Percentiles rank a stretch among this genome's conserved stretches.
phyloP scores from a whole-genome alignment of 2,888 invertebrate species.

The Acrobasis suavella region DNA sequence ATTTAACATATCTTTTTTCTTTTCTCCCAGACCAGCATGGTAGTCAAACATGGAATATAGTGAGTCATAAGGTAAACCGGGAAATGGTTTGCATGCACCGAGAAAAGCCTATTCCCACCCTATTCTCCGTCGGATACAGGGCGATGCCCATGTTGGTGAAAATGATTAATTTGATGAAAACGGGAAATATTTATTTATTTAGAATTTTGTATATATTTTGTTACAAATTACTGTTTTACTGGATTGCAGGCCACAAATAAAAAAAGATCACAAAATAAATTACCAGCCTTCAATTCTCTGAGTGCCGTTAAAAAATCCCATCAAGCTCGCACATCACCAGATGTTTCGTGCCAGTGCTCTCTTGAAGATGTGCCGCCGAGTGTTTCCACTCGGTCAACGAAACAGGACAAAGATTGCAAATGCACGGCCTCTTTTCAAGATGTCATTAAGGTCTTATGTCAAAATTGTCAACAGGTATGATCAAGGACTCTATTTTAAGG shows the following conservation, averaged over 20 bases:
- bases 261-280: background rate
- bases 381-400: background rate
- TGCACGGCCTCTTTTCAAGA: background rate
- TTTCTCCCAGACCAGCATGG: too few species aligned
- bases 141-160: too few species aligned
- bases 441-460: background rate
- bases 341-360: background rate
- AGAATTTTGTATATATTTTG: too few species aligned
- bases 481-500: background rate
- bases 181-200: too few species aligned
- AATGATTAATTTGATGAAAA: too few species aligned
- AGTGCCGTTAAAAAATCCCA: background rate
- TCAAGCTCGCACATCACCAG: background rate
- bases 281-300: background rate
- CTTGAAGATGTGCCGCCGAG: background rate
- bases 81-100: too few species aligned
- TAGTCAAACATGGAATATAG: too few species aligned
- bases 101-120: too few species aligned
- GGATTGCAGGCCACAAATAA: background rate
- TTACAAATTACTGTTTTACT: too few species aligned
- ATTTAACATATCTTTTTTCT: too few species aligned
- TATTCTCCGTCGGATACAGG: too few species aligned
- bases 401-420: background rate
- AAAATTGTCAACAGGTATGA: conserved; percentile 1
- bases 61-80: too few species aligned